A percentile compares a stretch with the other conserved stretches of the same genome.
These are phyloP conservation scores for Rhingia rostrata DNA, from an alignment of 2,888 invertebrate genomes.

Conservation along the genomic window DNA sequence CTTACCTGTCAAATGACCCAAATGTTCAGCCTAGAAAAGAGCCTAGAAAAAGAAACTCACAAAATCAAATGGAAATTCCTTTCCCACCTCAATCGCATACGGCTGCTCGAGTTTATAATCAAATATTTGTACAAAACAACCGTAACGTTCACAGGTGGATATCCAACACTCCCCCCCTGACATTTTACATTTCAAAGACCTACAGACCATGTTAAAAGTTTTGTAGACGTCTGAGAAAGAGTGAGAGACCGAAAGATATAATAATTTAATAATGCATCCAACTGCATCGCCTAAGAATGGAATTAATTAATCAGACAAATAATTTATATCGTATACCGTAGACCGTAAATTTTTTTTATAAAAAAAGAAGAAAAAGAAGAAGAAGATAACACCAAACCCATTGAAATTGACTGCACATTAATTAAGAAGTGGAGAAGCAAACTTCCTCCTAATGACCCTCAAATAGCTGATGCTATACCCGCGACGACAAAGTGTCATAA, in stretches of 20 bases:
- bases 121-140: constrained; percentile 70
- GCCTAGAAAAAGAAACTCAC: constrained; percentile 3
- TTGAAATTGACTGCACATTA: constrained; percentile 70
- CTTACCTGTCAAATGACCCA: constrained; percentile 5
- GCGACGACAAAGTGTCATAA: constrained; percentile 63
- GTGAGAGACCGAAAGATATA: constrained; percentile 30
- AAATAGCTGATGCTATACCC: constrained; percentile 26
- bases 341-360: constrained; percentile 31
- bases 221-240: not conserved
- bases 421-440: constrained; percentile 55
- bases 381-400: constrained; percentile 45
- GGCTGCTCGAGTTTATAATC: constrained; percentile 30
- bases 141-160: constrained; percentile 52
- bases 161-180: constrained; percentile 48
- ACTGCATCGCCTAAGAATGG: constrained; percentile 66
- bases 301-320: constrained; percentile 74
- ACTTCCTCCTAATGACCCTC: constrained; percentile 71
- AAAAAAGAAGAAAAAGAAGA: not conserved
- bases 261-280: constrained; percentile 73
- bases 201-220: not conserved
- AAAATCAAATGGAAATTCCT: constrained; percentile 63
- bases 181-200: not conserved
- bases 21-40: constrained; percentile 15
- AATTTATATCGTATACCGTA: constrained; percentile 37
- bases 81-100: constrained; percentile 12